Base-by-base conservation (phyloP, 2,113 vertebrate species). In the Hyperoodon ampullatus region DNA sequence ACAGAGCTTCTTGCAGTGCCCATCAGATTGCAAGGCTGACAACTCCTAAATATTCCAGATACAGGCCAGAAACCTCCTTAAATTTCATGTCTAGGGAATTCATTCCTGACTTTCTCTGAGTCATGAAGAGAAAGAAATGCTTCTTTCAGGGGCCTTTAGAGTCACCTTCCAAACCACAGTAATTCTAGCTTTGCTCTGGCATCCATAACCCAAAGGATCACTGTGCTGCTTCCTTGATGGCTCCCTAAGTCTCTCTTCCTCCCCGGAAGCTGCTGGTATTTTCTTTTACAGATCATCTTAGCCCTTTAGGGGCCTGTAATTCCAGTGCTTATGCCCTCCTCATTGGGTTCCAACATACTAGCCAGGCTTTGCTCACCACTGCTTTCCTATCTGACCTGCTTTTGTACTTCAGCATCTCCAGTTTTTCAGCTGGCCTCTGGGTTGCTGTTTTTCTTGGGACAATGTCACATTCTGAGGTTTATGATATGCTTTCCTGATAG, bases 91-190 rank as follows among this genome's bases (percentile, higher is more conserved):
- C 89, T 81, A 94, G 87, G 84, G 97, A 98, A 97, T 97, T 97
- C 96, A 97, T 98, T 98, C 97, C 97, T 97, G 89, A 96, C 95
- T 97, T 96, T 97, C 96, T 97, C 92, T 97, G 97, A 98, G 83
- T 97, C 97, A 98, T 97, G 97, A 97, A 97, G 96, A 97, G 80
- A 96, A 95, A 96, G 96, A 97, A 97, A 96, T 71, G 90, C 95
- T 96, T 93, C 97, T 97, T 96, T 88, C 1, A 2, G 94, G 91
- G 75, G 60, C 74, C 65, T 97, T 83, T 30, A 23, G 89, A 92
- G 94, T 97, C 92, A 97, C 96, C 95, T 97, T 97, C 97, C 97
- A 98, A 98, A 96, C 96, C 97, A 97, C 96, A 94, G 97, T 97
- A 97, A 97, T 88, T 94, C 96, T 97, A 97, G 93, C 96, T 96